phyloP scores from a whole-genome alignment of 2,888 invertebrate genomes.

The Limnephilus marmoratus region DNA sequence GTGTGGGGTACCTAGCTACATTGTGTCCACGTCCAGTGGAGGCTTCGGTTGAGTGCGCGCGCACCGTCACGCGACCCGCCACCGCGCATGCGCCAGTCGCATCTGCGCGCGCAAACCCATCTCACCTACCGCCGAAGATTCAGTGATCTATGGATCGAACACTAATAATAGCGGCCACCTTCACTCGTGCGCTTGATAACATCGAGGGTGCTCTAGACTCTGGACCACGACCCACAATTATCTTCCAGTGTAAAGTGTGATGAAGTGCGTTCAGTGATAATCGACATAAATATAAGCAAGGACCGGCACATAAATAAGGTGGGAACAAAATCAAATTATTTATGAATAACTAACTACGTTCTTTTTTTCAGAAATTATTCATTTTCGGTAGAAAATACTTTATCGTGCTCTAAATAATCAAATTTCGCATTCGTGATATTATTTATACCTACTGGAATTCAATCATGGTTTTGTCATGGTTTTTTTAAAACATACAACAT shows the following conservation, averaged over 20 bases:
- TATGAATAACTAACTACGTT: background rate
- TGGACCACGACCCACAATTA: background rate
- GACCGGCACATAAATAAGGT: background rate
- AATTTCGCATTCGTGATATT: background rate
- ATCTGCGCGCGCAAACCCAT: constrained; percentile 45
- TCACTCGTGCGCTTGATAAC: constrained; percentile 15
- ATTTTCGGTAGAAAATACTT: background rate
- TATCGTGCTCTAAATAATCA: background rate
- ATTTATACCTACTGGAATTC: background rate
- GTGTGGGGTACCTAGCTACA: constrained; percentile 36
- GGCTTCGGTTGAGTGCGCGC: constrained; percentile 56
- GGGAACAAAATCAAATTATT: background rate
- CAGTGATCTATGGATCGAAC: constrained; percentile 58
- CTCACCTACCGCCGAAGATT: constrained; percentile 44
- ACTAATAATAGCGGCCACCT: background rate
- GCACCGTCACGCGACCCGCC: constrained; percentile 55
- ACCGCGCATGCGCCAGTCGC: constrained; percentile 53
- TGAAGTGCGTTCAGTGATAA: background rate
- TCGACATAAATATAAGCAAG: background rate
- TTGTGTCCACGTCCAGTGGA: constrained; percentile 51
- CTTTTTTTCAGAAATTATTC: background rate
- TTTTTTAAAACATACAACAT: too few species aligned
- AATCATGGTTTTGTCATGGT: background rate
- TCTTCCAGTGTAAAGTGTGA: background rate
- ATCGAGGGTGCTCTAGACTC: background rate